A percentile compares a stretch with the other conserved stretches of the same genome.
Conservation (phyloP, 2,888 invertebrate species). For the Volucella bombylans region DNA sequence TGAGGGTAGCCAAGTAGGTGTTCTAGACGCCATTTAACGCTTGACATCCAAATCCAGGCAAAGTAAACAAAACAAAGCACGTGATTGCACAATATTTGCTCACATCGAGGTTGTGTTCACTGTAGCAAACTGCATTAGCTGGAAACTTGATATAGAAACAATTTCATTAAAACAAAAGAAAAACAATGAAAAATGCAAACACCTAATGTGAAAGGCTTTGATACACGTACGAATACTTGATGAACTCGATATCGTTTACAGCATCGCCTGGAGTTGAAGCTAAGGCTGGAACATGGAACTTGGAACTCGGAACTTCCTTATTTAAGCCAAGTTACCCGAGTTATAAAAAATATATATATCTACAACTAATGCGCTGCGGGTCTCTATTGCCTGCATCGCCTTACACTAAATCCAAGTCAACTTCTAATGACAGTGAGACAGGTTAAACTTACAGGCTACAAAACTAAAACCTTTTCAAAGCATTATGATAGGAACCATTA, state of each 20-base stretch:
- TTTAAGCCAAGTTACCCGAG: conserved; percentile 11
- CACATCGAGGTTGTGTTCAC: conserved; percentile 32
- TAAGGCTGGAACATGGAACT: no score
- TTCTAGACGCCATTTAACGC: conserved; percentile 34
- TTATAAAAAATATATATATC: conserved; percentile 27
- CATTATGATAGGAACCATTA: background rate
- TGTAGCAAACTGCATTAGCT: conserved; percentile 51
- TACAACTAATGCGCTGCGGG: conserved; percentile 9
- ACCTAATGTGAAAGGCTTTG: conserved; percentile 37
- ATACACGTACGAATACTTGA: background rate
- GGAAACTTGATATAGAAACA: conserved; percentile 58
- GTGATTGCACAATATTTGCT: conserved; percentile 45
- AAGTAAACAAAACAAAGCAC: conserved; percentile 29
- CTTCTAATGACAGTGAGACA: conserved; percentile 3
- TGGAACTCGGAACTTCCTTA: conserved; percentile 1
- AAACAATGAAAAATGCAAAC: conserved; percentile 20
- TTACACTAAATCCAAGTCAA: conserved; percentile 3
- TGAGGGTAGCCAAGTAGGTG: background rate
- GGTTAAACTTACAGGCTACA: conserved; percentile 32
- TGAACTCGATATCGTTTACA: conserved; percentile 59
- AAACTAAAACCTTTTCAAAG: conserved; percentile 1
- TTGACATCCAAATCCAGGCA: conserved; percentile 25
- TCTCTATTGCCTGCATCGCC: background rate
- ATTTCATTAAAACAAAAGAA: conserved; percentile 8
- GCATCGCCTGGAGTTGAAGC: background rate